Conservation (phyloP, 1,140 invertebrate species). For the Psilanteris sp. region DNA sequence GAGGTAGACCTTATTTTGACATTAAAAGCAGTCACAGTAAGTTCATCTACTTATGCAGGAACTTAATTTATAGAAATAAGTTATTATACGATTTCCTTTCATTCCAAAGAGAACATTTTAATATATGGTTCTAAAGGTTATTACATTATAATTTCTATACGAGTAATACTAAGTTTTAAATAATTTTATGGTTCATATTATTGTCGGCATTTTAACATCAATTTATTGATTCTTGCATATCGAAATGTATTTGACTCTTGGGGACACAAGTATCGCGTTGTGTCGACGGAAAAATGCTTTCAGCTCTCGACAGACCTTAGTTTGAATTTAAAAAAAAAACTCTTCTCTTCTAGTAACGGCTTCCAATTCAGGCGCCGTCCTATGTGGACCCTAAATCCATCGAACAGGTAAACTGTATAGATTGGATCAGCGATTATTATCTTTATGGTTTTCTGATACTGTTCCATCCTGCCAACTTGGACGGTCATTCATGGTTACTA, state of each 20-base stretch:
- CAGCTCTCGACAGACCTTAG: conserved; percentile 40
- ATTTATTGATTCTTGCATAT: conserved; percentile 46
- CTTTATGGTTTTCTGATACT: conserved; percentile 53
- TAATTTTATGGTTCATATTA: conserved; percentile 54
- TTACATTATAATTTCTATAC: conserved; percentile 4
- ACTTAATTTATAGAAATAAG: too few relatives aligned
- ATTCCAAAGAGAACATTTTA: too few relatives aligned
- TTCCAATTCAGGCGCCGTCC: conserved; percentile 32
- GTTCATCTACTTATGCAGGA: too few relatives aligned
- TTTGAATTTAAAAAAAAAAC: conserved; percentile 50
- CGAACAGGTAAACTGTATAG: conserved; percentile 51
- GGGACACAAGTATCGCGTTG: conserved; percentile 48
- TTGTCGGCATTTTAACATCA: conserved; percentile 43
- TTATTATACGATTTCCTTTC: too few relatives aligned
- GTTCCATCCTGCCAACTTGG: conserved; percentile 36
- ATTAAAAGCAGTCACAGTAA: too few relatives aligned
- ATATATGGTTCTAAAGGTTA: too few relatives aligned
- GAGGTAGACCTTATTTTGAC: too few relatives aligned
- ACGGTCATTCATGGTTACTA: conserved; percentile 57
- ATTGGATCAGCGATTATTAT: conserved; percentile 61
- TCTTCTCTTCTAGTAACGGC: conserved; percentile 7
- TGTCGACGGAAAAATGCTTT: conserved; percentile 58
- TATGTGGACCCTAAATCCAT: conserved; percentile 54
- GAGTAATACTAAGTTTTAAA: not conserved
- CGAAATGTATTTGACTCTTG: conserved; percentile 50